These are phyloP conservation scores for Phaonia tiefii DNA, from an alignment of 2,888 invertebrate genomes.

Conservation along the genomic window DNA sequence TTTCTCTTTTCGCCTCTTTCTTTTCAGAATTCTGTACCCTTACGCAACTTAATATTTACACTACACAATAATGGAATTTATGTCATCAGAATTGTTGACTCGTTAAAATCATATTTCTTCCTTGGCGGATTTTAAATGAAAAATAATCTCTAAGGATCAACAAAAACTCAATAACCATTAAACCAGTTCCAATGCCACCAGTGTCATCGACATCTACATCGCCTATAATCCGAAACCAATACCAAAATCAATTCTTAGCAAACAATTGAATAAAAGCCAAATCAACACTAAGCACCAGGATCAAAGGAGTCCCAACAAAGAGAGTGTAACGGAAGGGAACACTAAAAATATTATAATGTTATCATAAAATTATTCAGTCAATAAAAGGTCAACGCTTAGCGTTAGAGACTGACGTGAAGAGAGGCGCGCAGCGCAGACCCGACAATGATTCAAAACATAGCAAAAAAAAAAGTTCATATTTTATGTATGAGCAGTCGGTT, in stretches of 20 bases:
- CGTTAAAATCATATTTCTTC: slow-evolving; percentile 78
- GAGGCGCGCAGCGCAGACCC: background rate
- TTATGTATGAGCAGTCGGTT: slow-evolving; percentile 51
- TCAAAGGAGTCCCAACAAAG: slow-evolving; percentile 10
- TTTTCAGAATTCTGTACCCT: slow-evolving; percentile 75
- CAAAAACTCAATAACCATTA: background rate
- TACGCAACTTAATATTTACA: slow-evolving; percentile 75
- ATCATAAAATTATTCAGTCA: slow-evolving; percentile 56
- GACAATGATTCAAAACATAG: slow-evolving; percentile 25
- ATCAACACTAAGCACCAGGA: slow-evolving; percentile 25
- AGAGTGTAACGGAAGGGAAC: background rate
- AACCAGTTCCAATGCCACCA: background rate
- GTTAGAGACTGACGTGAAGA: background rate
- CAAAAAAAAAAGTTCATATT: slow-evolving; percentile 39
- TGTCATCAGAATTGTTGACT: slow-evolving; percentile 76
- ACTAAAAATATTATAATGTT: slow-evolving; percentile 42
- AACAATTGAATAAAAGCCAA: slow-evolving; percentile 37
- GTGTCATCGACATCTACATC: slow-evolving; percentile 11
- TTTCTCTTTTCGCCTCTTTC: slow-evolving; percentile 35
- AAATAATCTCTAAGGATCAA: slow-evolving; percentile 38
- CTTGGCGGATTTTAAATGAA: slow-evolving; percentile 74
- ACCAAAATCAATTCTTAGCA: slow-evolving; percentile 13
- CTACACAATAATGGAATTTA: slow-evolving; percentile 78
- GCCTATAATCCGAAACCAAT: slow-evolving; percentile 24
- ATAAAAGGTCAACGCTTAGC: slow-evolving; percentile 60